Percentiles rank a stretch among this genome's conserved stretches.
Conservation (phyloP, 1,140 invertebrate species). For the Heliconius hermathena region DNA sequence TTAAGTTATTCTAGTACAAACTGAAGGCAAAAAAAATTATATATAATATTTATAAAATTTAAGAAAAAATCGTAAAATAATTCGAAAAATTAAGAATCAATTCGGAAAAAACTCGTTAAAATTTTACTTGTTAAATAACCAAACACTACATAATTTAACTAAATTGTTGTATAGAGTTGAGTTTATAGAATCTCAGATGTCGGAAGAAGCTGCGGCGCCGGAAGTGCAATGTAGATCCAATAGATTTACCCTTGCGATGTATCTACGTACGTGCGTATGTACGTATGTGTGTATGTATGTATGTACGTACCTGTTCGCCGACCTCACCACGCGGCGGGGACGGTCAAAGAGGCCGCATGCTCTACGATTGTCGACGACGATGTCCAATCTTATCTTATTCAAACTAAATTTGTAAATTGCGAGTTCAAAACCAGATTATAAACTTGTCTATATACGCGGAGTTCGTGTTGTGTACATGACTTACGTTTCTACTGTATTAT, state of each 20-base stretch:
- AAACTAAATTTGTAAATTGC: slow-evolving; percentile 9
- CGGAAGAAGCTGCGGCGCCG: not conserved
- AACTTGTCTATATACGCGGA: not conserved
- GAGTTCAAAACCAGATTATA: not conserved
- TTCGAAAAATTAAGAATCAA: too few species aligned
- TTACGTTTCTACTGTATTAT: not conserved
- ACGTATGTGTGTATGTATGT: too few species aligned
- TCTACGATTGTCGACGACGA: not conserved
- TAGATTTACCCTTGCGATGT: slow-evolving; percentile 4
- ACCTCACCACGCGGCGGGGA: not conserved
- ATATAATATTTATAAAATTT: too few species aligned
- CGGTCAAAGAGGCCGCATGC: not conserved
- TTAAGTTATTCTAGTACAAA: too few species aligned
- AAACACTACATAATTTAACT: too few species aligned
- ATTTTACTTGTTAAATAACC: too few species aligned
- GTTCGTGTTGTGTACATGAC: not conserved
- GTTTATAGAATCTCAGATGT: not conserved
- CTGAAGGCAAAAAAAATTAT: too few species aligned
- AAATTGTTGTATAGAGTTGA: too few species aligned
- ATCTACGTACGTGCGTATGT: not conserved
- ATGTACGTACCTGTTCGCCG: not conserved
- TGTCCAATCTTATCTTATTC: not conserved
- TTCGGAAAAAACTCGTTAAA: too few species aligned
- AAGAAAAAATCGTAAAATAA: too few species aligned
- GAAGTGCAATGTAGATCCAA: not conserved